These are phyloP conservation scores for Mya arenaria DNA, from an alignment of 1,140 invertebrate genomes.

Conservation along the genomic window DNA sequence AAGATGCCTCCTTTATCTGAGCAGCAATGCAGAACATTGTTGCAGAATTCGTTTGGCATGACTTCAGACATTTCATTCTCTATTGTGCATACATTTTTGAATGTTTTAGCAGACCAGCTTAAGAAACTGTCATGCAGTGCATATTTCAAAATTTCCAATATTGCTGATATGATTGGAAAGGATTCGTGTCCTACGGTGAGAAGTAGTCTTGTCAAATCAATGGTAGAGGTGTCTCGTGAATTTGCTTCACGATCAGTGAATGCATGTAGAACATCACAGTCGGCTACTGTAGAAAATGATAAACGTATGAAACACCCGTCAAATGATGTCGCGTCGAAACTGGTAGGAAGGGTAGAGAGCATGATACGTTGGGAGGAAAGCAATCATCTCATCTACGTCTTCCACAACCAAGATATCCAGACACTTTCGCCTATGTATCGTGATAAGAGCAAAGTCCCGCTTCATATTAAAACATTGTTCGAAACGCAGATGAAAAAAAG, in stretches of 20 bases:
- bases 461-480: slow-evolving; percentile 52
- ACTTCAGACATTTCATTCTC: slow-evolving; percentile 59
- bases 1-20: slow-evolving; percentile 12
- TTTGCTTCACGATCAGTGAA: slow-evolving; percentile 64
- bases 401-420: slow-evolving; percentile 57
- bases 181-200: slow-evolving; percentile 21
- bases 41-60: slow-evolving; percentile 51
- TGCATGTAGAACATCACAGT: slow-evolving; percentile 57
- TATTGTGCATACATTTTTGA: slow-evolving; percentile 59
- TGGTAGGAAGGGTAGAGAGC: not conserved
- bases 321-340: not conserved
- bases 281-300: not conserved
- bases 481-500: slow-evolving; percentile 52
- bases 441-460: slow-evolving; percentile 23
- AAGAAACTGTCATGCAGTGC: slow-evolving; percentile 66
- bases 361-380: slow-evolving; percentile 60
- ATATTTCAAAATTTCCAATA: slow-evolving; percentile 57
- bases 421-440: slow-evolving; percentile 60
- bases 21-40: slow-evolving; percentile 43
- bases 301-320: not conserved
- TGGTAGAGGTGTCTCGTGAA: slow-evolving; percentile 58
- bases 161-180: slow-evolving; percentile 51
- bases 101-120: slow-evolving; percentile 65
- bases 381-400: slow-evolving; percentile 57
- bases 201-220: slow-evolving; percentile 49